Evolutionary conservation across 1,140 invertebrate species (phyloP).

Genomic region (Brachionus rubens): DNA sequence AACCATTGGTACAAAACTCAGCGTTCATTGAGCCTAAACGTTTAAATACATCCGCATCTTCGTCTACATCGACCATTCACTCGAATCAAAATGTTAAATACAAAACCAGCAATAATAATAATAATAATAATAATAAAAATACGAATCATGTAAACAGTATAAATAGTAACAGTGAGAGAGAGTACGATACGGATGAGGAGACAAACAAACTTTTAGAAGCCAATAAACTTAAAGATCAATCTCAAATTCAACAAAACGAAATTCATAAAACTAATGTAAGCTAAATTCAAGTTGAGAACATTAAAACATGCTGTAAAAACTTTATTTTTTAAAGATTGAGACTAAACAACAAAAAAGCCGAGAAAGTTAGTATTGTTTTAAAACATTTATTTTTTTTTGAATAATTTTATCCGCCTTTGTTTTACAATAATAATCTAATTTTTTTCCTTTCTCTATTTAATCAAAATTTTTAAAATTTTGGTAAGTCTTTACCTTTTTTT

Average conservation of each 20-base stretch:
- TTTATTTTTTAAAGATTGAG: slow-evolving; percentile 30
- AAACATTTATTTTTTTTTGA: neutral
- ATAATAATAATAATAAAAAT: neutral
- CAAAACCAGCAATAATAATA: neutral
- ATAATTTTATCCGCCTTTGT: slow-evolving; percentile 10
- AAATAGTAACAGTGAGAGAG: slow-evolving; percentile 47
- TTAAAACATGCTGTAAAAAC: slow-evolving; percentile 10
- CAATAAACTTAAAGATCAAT: slow-evolving; percentile 57
- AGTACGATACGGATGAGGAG: slow-evolving; percentile 61
- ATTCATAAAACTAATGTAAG: slow-evolving; percentile 52
- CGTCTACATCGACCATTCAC: neutral
- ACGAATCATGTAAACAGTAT: neutral
- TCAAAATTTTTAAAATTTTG: slow-evolving; percentile 24
- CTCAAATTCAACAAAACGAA: slow-evolving; percentile 55
- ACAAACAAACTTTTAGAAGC: slow-evolving; percentile 57
- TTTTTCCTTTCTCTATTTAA: neutral
- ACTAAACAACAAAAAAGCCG: slow-evolving; percentile 23
- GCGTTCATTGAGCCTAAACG: neutral
- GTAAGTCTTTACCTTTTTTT: slow-evolving; percentile 16
- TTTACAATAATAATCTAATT: too few relatives aligned
- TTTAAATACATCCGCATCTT: neutral
- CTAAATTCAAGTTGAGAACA: slow-evolving; percentile 51
- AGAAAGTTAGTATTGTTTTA: slow-evolving; percentile 35
- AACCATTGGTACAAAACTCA: neutral
- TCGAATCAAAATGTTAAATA: neutral